Conservation (phyloP, 1,140 invertebrate species). For the Brachionus plicatilis region DNA sequence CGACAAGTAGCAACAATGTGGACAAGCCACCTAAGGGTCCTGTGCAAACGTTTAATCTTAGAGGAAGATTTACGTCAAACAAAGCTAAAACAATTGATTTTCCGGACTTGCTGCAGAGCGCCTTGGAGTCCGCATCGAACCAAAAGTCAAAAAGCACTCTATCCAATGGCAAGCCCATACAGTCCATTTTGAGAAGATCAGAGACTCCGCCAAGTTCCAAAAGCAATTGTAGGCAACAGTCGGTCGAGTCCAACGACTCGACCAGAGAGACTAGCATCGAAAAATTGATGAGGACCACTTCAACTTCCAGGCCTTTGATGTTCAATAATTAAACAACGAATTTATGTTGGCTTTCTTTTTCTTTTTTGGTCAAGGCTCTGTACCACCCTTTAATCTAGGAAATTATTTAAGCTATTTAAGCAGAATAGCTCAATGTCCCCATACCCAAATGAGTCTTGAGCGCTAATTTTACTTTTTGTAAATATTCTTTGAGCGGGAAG, state of each 20-base stretch:
- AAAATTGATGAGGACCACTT: constrained; percentile 34
- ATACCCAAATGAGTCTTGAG: not conserved
- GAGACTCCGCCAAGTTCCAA: constrained; percentile 37
- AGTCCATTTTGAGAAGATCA: constrained; percentile 25
- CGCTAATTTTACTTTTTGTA: constrained; percentile 33
- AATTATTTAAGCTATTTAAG: not conserved
- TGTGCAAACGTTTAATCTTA: not conserved
- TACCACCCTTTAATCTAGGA: not conserved
- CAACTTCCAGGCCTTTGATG: constrained; percentile 38
- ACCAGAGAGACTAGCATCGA: constrained; percentile 34
- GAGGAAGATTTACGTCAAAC: not conserved
- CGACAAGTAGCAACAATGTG: not conserved
- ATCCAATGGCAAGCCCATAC: constrained; percentile 24
- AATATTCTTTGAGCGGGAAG: constrained; percentile 9
- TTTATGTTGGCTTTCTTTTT: not conserved
- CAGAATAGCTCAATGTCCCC: not conserved
- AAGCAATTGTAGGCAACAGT: not conserved
- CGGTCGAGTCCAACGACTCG: constrained; percentile 23
- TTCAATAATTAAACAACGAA: constrained; percentile 35
- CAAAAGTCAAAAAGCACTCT: constrained; percentile 3
- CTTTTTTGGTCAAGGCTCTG: not conserved
- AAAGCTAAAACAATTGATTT: constrained; percentile 40
- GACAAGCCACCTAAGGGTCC: constrained; percentile 31
- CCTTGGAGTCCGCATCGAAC: constrained; percentile 13
- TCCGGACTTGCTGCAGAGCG: constrained; percentile 17